Base-by-base conservation (phyloP, 2,888 invertebrate genomes). In the Coremacera marginata region DNA sequence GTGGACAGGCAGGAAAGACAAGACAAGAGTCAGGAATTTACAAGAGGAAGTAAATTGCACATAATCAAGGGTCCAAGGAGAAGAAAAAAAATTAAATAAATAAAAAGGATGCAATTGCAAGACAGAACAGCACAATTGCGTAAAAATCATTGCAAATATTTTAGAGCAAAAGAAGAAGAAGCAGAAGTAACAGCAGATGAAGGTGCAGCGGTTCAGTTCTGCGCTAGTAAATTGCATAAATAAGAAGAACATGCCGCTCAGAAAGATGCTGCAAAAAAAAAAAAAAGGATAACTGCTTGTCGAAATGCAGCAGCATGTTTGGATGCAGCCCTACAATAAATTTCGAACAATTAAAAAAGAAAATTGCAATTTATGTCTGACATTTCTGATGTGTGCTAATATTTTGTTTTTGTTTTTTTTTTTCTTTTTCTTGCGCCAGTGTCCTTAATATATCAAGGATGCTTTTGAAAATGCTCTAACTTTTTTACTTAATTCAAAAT, bases 301-400 rank as follows among this genome's bases (percentile, higher is more conserved):
- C 81, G 79, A 75, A 78, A 77, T 82, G 82, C 78, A 75, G 81
- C 86, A 11, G 37, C 55, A 55, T 82, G 82, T 80, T 81, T 80
- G 75, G 79, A 77, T 82, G 82, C 79, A 77, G 81, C 85, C 86
- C 80, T 79, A 81, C 82, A 84, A 84, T 86, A 86, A 86, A 86
- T 86, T 85, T 81, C 83, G 82, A 81, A 84, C 85, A 86, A 86
- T 86, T 86, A 86, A 84, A 80, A 84, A 83, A 84, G 84, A 84
- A 86, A 86, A 86, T 86, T 86, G 83, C 86, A 86, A 86, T 86
- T 86, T 86, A 86, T 86, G 86, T 83, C 84, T 83, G 86, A 86
- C 86, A 86, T 81, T 83, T 86, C 83, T 19, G n/a, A 55, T n/a
- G 5, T 9, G 19, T 55, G 22, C 19, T 55, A 19, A 9, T 1